Base-by-base conservation (phyloP, 1,140 invertebrate genomes). In the Limonius californicus region DNA sequence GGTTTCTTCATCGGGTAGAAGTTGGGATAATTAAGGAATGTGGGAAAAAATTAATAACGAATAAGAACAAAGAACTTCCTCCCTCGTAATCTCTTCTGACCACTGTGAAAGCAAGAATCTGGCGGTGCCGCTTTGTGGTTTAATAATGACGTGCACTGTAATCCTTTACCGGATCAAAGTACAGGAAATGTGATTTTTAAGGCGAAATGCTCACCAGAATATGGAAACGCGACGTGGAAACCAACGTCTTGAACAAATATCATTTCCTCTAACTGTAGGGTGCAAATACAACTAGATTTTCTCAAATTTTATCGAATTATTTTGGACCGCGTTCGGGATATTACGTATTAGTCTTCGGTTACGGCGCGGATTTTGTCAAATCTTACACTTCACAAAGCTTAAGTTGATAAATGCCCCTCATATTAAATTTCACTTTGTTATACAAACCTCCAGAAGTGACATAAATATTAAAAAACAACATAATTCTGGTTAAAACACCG, bases 141-240 rank as follows among this genome's bases (percentile, higher is more conserved):
- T 39, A 39, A 39, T 39, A 39, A 39, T 39, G 35, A 39, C 35
- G 8, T 39, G 35, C 11, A 39, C 3, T 39, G 35, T 39, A 39
- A 50, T 50, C 45, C 45, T 50, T 50, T 21, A 50, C 16, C 16
- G 45, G 45, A 50, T 50, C 45, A 50, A 50, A 50, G 45, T 50
- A 21, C 16, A 50, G 45, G 45, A 50, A 50, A 50, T 50, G 45
- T 21, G n/a, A 50, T 50, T 50, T 50, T 50, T 50, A 50, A 50
- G 45, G 14, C 16, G 45, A 21, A 50, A 50, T 21, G 2, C 16
- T 50, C 20, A 50, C 16, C 19, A 18, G 42, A 45, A 45, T 45
- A 45, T 45, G 12, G 16, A 45, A 45, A 18, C 45, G 45, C 45
- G 45, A 50, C 16, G n/a, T 50, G n/a, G 16, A 50, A 50, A 50